These are phyloP conservation scores for Nudaria mundana DNA, from an alignment of 2,888 invertebrate genomes.

Conservation along the genomic window DNA sequence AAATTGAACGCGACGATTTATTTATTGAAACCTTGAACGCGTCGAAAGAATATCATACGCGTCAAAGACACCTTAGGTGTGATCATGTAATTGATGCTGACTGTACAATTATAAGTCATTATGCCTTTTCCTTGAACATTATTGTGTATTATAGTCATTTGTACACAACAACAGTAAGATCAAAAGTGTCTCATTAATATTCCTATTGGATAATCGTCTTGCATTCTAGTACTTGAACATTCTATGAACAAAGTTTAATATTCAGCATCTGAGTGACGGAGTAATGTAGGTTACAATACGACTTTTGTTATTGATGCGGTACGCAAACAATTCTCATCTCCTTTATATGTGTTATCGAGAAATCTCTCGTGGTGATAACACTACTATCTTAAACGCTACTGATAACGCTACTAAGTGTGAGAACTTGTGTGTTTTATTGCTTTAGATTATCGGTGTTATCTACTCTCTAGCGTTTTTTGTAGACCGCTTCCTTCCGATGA, in stretches of 20 bases:
- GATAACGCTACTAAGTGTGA: slow-evolving; percentile 23
- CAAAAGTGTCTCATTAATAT: slow-evolving; percentile 6
- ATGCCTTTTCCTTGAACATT: no score
- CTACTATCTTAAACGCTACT: slow-evolving; percentile 29
- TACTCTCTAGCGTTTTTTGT: neutral
- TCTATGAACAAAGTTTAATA: slow-evolving; percentile 24
- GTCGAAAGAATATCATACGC: no score
- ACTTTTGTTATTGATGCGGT: slow-evolving; percentile 35
- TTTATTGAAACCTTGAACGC: no score
- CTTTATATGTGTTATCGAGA: slow-evolving; percentile 40
- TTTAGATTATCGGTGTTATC: neutral
- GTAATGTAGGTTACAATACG: slow-evolving; percentile 37
- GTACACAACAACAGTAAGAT: neutral
- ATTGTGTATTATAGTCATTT: no score
- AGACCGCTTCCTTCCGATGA: neutral
- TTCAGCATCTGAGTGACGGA: slow-evolving; percentile 6
- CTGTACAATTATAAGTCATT: no score
- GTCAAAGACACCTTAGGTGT: no score
- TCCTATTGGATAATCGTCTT: slow-evolving; percentile 2
- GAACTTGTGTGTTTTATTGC: slow-evolving; percentile 18
- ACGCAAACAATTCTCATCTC: slow-evolving; percentile 41
- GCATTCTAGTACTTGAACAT: slow-evolving; percentile 13
- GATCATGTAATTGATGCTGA: no score
- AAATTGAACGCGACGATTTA: no score
- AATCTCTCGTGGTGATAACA: slow-evolving; percentile 39